These are phyloP conservation scores for Zeuzera pyrina DNA, from an alignment of 2,888 invertebrate genomes.

Conservation along the genomic window DNA sequence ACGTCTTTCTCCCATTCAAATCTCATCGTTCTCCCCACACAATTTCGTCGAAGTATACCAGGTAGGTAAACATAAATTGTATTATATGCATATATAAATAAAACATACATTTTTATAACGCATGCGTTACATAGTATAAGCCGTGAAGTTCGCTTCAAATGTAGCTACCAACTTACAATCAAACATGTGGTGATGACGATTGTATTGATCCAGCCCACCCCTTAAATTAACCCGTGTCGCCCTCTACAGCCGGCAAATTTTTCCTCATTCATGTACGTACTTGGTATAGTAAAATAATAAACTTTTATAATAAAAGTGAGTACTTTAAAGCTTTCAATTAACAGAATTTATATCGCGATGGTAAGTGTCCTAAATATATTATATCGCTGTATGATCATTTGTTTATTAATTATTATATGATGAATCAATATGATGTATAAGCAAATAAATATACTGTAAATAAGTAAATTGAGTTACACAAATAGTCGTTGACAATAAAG, in stretches of 20 bases:
- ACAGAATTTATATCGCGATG: too few species aligned
- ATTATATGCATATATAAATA: background rate
- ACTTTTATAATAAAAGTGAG: too few species aligned
- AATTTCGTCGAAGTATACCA: background rate
- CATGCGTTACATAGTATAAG: constrained; percentile 14
- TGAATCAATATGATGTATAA: too few species aligned
- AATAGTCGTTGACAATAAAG: too few species aligned
- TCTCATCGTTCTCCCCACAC: background rate
- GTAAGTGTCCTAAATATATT: too few species aligned
- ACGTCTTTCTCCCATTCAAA: too few species aligned
- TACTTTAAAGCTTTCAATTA: too few species aligned
- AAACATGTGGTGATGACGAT: constrained; percentile 22
- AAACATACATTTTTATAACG: constrained; percentile 10
- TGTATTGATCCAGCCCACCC: constrained; percentile 34
- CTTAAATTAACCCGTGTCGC: constrained; percentile 2
- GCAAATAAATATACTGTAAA: too few species aligned
- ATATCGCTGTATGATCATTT: too few species aligned
- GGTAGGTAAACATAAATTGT: background rate
- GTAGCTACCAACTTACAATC: constrained; percentile 24
- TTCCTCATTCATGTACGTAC: background rate
- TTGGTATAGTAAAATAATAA: too few species aligned
- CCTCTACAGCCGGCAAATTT: background rate
- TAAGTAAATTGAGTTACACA: too few species aligned
- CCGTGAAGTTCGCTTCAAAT: constrained; percentile 20
- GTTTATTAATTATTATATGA: too few species aligned